Conservation (phyloP, 30 jellyfish, hydroid and myxozoan species). For the Mastigias papua region DNA sequence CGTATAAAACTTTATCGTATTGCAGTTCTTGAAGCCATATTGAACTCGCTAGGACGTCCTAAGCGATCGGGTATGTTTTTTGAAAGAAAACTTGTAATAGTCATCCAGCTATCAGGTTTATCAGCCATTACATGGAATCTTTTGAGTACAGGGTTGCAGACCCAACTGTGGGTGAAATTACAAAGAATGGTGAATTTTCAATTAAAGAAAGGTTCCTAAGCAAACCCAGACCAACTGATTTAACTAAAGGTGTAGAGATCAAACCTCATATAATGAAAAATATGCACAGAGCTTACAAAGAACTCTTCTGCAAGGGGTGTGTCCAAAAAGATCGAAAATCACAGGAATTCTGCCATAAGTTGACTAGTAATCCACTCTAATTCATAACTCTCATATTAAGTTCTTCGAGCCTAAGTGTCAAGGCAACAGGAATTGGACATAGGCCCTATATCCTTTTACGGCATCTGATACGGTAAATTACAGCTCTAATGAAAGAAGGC, state of each 20-base stretch:
- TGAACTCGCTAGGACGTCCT: too few species aligned
- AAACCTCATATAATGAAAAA: background rate
- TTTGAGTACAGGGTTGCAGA: too few species aligned
- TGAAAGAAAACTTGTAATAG: too few species aligned
- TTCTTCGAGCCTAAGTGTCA: background rate
- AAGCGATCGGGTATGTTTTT: too few species aligned
- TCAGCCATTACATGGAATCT: too few species aligned
- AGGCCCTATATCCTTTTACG: background rate
- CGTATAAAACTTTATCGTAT: too few species aligned
- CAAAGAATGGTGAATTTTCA: background rate
- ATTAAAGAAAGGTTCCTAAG: background rate
- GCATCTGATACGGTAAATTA: too few species aligned
- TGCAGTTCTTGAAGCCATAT: too few species aligned
- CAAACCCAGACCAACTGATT: slow-evolving; percentile 5
- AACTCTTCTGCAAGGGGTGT: background rate
- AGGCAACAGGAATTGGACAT: background rate
- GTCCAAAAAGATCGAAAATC: background rate
- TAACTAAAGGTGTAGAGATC: slow-evolving; percentile 2
- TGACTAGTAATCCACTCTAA: background rate
- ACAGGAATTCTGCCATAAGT: background rate
- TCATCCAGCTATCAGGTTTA: background rate
- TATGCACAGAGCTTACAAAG: background rate
- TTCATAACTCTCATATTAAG: background rate
- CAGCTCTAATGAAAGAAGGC: too few species aligned
- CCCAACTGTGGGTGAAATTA: background rate